phyloP scores from a whole-genome alignment of 35 echinoderm and acorn worm species.

The Chiridota heheva region DNA sequence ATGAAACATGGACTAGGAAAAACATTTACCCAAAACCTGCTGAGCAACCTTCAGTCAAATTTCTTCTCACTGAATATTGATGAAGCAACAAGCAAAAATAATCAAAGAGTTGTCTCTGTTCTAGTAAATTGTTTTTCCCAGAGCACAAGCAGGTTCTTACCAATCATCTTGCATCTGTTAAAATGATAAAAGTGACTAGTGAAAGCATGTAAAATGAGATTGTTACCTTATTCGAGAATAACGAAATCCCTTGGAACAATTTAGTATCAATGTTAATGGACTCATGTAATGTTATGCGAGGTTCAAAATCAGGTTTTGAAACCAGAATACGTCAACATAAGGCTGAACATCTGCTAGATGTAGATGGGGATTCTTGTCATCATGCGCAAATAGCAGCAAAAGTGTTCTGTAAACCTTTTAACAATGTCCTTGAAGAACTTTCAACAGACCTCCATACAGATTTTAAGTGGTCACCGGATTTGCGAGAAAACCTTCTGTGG shows the following conservation, averaged over 20 bases:
- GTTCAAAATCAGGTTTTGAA: slow-evolving; percentile 62
- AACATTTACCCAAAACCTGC: slow-evolving; percentile 1
- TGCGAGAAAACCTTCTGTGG: neutral
- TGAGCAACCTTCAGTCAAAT: slow-evolving; percentile 25
- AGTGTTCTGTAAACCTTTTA: slow-evolving; percentile 33
- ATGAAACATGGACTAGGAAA: slow-evolving; percentile 35
- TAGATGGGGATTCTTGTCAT: slow-evolving; percentile 75
- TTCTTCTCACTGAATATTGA: slow-evolving; percentile 55
- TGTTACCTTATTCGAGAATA: slow-evolving; percentile 7
- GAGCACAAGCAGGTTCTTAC: slow-evolving; percentile 13
- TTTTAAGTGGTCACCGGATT: slow-evolving; percentile 42
- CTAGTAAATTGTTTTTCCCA: slow-evolving; percentile 36
- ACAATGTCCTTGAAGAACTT: slow-evolving; percentile 8
- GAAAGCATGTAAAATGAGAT: slow-evolving; percentile 22
- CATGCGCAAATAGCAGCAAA: slow-evolving; percentile 66
- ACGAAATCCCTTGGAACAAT: slow-evolving; percentile 50
- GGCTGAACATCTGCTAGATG: slow-evolving; percentile 59
- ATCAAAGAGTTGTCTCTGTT: slow-evolving; percentile 39
- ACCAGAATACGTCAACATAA: slow-evolving; percentile 20
- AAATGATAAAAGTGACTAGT: slow-evolving; percentile 17
- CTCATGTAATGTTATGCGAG: slow-evolving; percentile 55
- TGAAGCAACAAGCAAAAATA: slow-evolving; percentile 32
- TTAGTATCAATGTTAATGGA: slow-evolving; percentile 51
- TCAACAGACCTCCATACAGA: slow-evolving; percentile 25
- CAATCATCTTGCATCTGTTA: slow-evolving; percentile 32